Conservation (phyloP, 2,113 vertebrate genomes). For the mouse (Mus musculus) region GRCm39 chr10:7133001-7133500, state of each 20-base stretch:
- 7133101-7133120: background rate
- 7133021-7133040: background rate
- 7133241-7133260: background rate
- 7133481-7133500: background rate
- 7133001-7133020: background rate
- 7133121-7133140: background rate
- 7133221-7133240: background rate
- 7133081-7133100: background rate
- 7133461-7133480: conserved; percentile 26
- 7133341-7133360: background rate
- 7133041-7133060: background rate
- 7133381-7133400: background rate
- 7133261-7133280: background rate
- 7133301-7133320: background rate
- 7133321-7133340: background rate
- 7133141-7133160: background rate
- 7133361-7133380: background rate
- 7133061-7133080: background rate
- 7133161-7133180: background rate
- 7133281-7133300: background rate
- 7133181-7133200: background rate
- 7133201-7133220: background rate
- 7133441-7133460: conserved; percentile 62
- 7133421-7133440: background rate
- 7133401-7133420: conserved; percentile 7